Conservation (phyloP, 2,888 invertebrate genomes). For the Diarsia mendica region DNA sequence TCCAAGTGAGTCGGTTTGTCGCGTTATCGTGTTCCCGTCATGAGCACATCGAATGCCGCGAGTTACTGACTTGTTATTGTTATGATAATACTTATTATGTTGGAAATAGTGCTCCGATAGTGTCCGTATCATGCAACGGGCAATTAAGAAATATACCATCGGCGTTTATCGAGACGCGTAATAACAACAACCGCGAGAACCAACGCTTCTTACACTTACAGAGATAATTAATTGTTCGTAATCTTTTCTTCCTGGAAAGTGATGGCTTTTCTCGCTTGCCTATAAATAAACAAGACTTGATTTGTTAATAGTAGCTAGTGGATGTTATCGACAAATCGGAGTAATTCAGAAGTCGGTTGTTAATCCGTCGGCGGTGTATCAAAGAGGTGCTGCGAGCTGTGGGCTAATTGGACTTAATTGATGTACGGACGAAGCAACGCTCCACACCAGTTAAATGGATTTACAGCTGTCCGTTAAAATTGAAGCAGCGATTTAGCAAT, state of each 20-base stretch:
- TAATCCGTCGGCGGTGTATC: slow-evolving; percentile 76
- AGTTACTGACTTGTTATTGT: slow-evolving; percentile 87
- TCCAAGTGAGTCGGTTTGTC: slow-evolving; percentile 72
- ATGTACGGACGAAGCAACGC: slow-evolving; percentile 77
- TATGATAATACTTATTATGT: slow-evolving; percentile 89
- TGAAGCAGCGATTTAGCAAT: slow-evolving; percentile 78
- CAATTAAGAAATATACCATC: slow-evolving; percentile 87
- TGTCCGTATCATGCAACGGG: slow-evolving; percentile 86
- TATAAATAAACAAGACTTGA: slow-evolving; percentile 56
- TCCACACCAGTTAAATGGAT: slow-evolving; percentile 78
- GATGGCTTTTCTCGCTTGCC: slow-evolving; percentile 56
- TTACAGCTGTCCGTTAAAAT: slow-evolving; percentile 80
- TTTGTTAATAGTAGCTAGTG: slow-evolving; percentile 51
- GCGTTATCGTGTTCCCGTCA: slow-evolving; percentile 77
- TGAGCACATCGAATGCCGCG: slow-evolving; percentile 80
- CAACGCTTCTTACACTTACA: slow-evolving; percentile 67
- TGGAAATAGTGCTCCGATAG: slow-evolving; percentile 87
- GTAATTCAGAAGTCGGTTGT: slow-evolving; percentile 69
- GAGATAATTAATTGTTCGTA: slow-evolving; percentile 70
- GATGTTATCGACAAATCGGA: slow-evolving; percentile 65
- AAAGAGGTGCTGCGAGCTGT: slow-evolving; percentile 75
- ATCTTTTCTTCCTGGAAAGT: slow-evolving; percentile 78
- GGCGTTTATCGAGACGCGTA: slow-evolving; percentile 76
- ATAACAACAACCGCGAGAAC: slow-evolving; percentile 76
- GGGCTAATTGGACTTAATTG: slow-evolving; percentile 86